Evolutionary conservation across 2,797 vertebrate genomes (phyloP), one percentile per base, ranked within the genome.

Genomic region (Silurus aristotelis): DNA sequence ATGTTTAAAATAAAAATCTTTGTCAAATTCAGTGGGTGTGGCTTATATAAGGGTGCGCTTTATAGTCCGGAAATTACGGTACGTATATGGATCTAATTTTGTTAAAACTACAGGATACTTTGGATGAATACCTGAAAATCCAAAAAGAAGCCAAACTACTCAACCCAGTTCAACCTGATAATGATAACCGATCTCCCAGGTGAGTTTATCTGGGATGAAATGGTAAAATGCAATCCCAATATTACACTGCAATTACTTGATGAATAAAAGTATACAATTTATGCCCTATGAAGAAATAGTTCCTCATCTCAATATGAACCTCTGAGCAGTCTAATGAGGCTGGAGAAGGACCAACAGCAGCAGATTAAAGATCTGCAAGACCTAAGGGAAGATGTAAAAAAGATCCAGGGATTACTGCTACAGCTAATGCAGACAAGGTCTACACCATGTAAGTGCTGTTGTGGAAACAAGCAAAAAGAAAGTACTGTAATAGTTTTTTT

Each of bases 51-150:
- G 38, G 38, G 38, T 38, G 38, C 38, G 38, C 38, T 38, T 38
- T 38, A 38, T 38, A 38, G 38, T 38, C 38, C 4, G 38, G 38
- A 38, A 38, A 38, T 38, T 38, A 38, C 38, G 38, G 38, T 38
- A 5, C 3, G 38, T 58, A 38, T 60, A 77, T 31, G 20, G 2
- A 6, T 64, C 20, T 84, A 61, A 60, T 61, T 81, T 56, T 81
- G 7, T n/a, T n/a, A 78, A 70, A 1, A 70, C 58, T 89, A 31
- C 75, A 94, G 93, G 92, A 92, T 46, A 92, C 90, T 60, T 86
- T 94, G 84, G 92, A 93, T 88, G 90, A 90, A 58, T 91, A 93
- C 60, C 84, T 94, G 80, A 86, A 84, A 38, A 89, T 93, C 75
- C 92, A 93, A 82, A 93, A 73, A 87, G 83, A 92, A 52, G 75